These are phyloP conservation scores for Grus americana DNA, from an alignment of 2,113 vertebrate genomes.

Conservation along the genomic window DNA sequence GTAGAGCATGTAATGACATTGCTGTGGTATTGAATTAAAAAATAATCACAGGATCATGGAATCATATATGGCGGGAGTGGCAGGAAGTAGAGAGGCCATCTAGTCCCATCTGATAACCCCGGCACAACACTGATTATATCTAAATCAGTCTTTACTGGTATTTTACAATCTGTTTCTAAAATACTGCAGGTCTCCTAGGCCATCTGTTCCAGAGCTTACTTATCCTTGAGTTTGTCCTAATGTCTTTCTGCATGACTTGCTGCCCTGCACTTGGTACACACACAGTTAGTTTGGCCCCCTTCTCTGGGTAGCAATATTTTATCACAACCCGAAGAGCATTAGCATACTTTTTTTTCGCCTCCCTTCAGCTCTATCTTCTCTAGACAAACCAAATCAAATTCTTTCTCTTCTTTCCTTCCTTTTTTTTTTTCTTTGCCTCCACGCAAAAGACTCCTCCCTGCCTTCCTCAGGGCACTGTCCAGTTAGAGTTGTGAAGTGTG, in stretches of 20 bases:
- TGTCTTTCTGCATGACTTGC: not conserved
- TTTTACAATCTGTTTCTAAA: not conserved
- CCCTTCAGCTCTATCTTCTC: not conserved
- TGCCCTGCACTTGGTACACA: not conserved
- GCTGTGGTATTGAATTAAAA: not conserved
- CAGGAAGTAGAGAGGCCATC: not conserved
- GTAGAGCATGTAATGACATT: not conserved
- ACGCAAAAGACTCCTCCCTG: not conserved
- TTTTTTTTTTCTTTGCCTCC: not conserved
- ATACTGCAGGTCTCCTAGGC: not conserved
- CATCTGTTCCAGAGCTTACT: not conserved
- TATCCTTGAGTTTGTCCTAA: not conserved
- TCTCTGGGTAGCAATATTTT: not conserved
- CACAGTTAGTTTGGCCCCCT: not conserved
- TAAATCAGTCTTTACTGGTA: not conserved
- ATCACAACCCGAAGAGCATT: not conserved
- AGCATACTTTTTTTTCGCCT: not conserved
- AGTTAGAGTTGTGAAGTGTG: not conserved
- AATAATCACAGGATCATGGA: not conserved
- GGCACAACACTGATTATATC: not conserved
- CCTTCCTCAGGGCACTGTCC: not conserved
- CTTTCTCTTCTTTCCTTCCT: not conserved
- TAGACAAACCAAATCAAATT: not conserved
- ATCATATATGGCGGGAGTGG: not conserved
- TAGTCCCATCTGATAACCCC: not conserved